phyloP scores from a whole-genome alignment of 2,888 invertebrate genomes.

The Pterobdella sp. region DNA sequence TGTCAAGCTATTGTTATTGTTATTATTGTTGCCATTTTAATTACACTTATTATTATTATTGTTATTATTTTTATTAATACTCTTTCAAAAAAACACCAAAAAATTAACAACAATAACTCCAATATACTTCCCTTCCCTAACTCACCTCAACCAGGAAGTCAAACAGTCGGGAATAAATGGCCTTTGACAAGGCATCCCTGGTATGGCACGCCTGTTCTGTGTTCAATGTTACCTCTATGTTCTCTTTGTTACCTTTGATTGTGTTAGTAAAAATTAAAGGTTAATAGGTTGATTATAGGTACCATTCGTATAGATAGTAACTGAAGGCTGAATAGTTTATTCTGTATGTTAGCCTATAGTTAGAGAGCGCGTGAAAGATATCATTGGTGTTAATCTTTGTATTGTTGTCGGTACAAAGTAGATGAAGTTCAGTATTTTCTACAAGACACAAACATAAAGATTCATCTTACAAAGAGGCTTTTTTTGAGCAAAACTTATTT shows the following conservation, averaged over 20 bases:
- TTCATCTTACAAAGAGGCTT: too few species aligned
- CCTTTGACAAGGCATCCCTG: constrained; percentile 62
- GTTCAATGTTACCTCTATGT: constrained; percentile 53
- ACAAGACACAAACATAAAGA: too few species aligned
- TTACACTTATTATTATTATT: not conserved
- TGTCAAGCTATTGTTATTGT: not conserved
- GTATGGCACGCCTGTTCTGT: constrained; percentile 61
- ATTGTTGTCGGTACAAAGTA: too few species aligned
- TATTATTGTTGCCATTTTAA: not conserved
- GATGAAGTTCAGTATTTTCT: too few species aligned
- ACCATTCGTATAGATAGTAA: too few species aligned
- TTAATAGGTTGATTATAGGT: too few species aligned
- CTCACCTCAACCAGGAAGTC: constrained; percentile 58
- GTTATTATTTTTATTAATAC: not conserved
- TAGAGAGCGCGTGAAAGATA: too few species aligned
- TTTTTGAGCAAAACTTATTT: too few species aligned
- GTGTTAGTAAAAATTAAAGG: too few species aligned
- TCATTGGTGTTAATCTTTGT: too few species aligned
- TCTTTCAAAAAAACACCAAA: not conserved
- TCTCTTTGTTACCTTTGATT: constrained; percentile 17
- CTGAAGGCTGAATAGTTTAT: too few species aligned
- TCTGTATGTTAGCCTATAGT: too few species aligned
- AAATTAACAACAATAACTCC: not conserved
- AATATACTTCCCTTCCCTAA: not conserved
- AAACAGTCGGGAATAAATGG: constrained; percentile 60